Percentiles rank a stretch among this genome's conserved stretches.
Conservation (phyloP, 2,888 invertebrate genomes). For the Cephalotes varians region DNA sequence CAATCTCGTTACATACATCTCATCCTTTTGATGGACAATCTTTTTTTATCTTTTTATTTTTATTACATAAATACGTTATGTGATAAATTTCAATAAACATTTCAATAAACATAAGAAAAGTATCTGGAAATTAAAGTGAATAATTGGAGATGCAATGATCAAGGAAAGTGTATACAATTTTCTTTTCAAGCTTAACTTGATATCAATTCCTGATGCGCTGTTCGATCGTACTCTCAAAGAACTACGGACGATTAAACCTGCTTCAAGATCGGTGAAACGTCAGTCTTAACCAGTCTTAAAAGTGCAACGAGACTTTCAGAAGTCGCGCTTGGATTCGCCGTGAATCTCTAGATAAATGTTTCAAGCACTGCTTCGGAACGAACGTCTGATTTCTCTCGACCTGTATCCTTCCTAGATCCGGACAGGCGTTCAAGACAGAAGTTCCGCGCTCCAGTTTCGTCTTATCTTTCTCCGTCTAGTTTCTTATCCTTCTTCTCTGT, state of each 20-base stretch:
- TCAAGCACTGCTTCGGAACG: slow-evolving; percentile 43
- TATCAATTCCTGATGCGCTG: slow-evolving; percentile 22
- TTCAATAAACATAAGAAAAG: background rate
- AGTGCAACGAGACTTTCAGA: slow-evolving; percentile 55
- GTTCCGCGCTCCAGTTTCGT: slow-evolving; percentile 66
- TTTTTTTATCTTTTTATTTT: background rate
- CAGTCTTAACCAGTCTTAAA: slow-evolving; percentile 53
- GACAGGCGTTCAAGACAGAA: slow-evolving; percentile 56
- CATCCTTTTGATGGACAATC: background rate
- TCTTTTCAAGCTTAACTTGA: slow-evolving; percentile 11
- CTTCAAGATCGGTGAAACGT: slow-evolving; percentile 47
- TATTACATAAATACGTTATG: background rate
- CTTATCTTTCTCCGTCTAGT: slow-evolving; percentile 52
- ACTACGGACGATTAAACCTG: slow-evolving; percentile 46
- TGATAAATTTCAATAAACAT: background rate
- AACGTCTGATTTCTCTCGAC: slow-evolving; percentile 48
- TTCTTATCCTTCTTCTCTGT: slow-evolving; percentile 14
- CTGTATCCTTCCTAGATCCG: slow-evolving; percentile 41
- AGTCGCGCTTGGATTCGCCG: slow-evolving; percentile 46
- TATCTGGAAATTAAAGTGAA: background rate
- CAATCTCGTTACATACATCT: slow-evolving; percentile 16
- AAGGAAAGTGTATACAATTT: slow-evolving; percentile 8
- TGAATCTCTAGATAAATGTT: slow-evolving; percentile 60
- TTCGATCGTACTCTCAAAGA: slow-evolving; percentile 26
- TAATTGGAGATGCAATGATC: slow-evolving; percentile 5